Conservation (phyloP, 2,113 vertebrate genomes). For the Halichoerus grypus region DNA sequence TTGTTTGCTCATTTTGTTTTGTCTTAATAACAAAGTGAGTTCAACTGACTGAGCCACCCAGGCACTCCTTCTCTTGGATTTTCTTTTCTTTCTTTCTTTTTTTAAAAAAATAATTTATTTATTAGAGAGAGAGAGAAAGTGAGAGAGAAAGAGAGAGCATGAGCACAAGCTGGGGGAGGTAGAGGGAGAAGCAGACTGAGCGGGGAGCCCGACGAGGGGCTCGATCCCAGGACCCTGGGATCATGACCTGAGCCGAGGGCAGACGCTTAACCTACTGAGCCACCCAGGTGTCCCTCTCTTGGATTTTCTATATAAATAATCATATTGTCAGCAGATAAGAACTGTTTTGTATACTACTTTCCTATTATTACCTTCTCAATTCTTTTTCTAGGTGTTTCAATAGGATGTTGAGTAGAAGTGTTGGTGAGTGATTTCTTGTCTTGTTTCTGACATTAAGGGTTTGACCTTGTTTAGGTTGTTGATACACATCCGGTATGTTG, state of each 20-base stretch:
- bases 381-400: not conserved
- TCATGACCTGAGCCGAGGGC: too few species aligned
- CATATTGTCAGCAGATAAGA: not conserved
- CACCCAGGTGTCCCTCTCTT: not conserved
- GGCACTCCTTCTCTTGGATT: not conserved
- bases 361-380: not conserved
- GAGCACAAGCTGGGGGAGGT: too few species aligned
- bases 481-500: not conserved
- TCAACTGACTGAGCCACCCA: not conserved
- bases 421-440: not conserved
- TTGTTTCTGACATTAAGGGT: not conserved
- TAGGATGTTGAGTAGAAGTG: not conserved
- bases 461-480: not conserved
- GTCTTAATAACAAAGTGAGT: not conserved
- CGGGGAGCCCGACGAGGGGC: too few species aligned
- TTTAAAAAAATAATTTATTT: too few species aligned
- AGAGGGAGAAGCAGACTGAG: too few species aligned
- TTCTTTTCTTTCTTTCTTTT: not conserved
- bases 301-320: not conserved
- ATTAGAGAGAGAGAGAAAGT: too few species aligned
- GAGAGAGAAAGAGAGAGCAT: too few species aligned
- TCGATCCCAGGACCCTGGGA: too few species aligned
- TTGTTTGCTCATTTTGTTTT: conserved; percentile 5
- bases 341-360: not conserved
- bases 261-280: too few species aligned